Percentiles rank a stretch among this genome's conserved stretches.
Evolutionary conservation across 2,888 invertebrate genomes (phyloP).

Genomic region (Lissonota sp.): DNA sequence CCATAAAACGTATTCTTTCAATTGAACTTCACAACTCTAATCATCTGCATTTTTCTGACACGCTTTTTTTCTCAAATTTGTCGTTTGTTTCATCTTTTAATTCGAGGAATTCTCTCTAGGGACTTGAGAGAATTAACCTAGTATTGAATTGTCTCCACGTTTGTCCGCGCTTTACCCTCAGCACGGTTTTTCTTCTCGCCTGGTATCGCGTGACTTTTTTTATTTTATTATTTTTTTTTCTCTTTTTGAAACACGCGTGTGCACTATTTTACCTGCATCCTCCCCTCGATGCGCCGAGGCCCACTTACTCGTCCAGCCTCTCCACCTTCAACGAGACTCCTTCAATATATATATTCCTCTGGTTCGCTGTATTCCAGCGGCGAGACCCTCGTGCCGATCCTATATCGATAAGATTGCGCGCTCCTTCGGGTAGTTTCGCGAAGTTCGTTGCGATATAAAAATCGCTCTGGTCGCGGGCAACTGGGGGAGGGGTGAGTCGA

Average conservation of each 20-base stretch:
- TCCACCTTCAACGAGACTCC: conserved; percentile 20
- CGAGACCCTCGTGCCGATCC: conserved; percentile 53
- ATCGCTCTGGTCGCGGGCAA: conserved; percentile 41
- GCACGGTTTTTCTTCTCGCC: conserved; percentile 16
- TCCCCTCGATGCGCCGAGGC: conserved; percentile 19
- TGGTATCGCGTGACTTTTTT: conserved; percentile 49
- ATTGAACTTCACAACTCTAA: no score
- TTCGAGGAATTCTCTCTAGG: no score
- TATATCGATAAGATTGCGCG: conserved; percentile 62
- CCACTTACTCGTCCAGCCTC: conserved; percentile 19
- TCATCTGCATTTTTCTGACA: no score
- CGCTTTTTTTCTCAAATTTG: no score
- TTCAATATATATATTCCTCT: not conserved
- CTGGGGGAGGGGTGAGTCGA: conserved; percentile 19
- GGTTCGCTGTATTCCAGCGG: conserved; percentile 11
- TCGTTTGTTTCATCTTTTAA: no score
- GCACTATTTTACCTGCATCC: conserved; percentile 50
- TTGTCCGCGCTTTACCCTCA: conserved; percentile 5
- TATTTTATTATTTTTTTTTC: conserved; percentile 13
- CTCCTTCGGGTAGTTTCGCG: conserved; percentile 50
- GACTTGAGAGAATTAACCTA: no score
- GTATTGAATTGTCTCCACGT: conserved; percentile 33
- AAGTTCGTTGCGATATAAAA: conserved; percentile 62
- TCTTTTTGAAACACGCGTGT: conserved; percentile 24
- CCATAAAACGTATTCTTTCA: no score